Evolutionary conservation across 2,797 vertebrate genomes (phyloP).

Genomic region (Pachyuromys duprasi): DNA sequence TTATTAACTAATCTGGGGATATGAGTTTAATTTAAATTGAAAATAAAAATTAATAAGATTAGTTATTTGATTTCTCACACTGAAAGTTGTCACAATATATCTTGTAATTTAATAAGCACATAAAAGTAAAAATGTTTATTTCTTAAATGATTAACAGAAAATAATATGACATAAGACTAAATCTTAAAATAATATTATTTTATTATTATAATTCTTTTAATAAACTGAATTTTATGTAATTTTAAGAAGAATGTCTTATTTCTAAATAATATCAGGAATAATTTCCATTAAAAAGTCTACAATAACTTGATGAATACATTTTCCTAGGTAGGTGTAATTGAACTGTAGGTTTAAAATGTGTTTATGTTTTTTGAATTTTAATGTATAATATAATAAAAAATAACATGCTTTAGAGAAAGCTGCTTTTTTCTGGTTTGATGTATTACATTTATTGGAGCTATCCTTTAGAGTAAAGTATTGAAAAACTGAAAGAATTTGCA

Average conservation of each 20-base stretch:
- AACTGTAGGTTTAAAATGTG: neutral
- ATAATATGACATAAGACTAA: neutral
- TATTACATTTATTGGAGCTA: neutral
- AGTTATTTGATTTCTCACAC: neutral
- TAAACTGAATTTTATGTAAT: neutral
- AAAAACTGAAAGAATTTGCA: conserved; percentile 46
- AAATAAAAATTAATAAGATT: conserved; percentile 20
- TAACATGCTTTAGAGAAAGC: conserved; percentile 29
- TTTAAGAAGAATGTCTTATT: conserved; percentile 5
- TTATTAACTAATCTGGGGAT: neutral
- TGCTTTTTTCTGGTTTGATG: conserved; percentile 53
- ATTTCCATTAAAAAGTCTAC: neutral
- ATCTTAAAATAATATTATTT: neutral
- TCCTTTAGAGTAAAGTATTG: conserved; percentile 58
- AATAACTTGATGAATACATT: neutral
- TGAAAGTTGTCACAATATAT: neutral
- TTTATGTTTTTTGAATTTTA: conserved; percentile 29
- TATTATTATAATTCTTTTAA: neutral
- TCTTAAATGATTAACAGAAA: neutral
- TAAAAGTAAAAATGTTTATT: conserved; percentile 9
- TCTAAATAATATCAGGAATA: neutral
- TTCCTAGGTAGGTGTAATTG: neutral
- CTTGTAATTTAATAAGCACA: conserved; percentile 30
- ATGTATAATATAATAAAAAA: conserved; percentile 33
- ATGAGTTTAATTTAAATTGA: conserved; percentile 8